Percentiles rank a stretch among this genome's conserved stretches.
These are phyloP conservation scores for Oscheius sp. DNA, from an alignment of 2,888 invertebrate genomes.

Conservation along the genomic window DNA sequence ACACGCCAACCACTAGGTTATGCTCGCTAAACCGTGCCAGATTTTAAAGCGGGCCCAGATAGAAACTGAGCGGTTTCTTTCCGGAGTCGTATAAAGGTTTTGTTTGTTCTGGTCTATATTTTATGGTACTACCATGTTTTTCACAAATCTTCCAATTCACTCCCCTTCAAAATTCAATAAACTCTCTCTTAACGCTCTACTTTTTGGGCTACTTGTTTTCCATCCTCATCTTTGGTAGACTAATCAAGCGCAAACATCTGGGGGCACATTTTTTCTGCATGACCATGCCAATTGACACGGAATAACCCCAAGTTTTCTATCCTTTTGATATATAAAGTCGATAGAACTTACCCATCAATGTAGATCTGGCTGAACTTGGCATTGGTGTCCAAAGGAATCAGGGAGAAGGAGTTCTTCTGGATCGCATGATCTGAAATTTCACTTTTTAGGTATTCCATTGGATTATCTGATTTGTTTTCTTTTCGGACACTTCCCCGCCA, in stretches of 20 bases:
- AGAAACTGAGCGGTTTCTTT: too few species aligned
- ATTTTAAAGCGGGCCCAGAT: too few species aligned
- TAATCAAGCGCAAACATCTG: neutral
- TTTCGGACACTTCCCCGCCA: neutral
- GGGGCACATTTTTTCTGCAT: neutral
- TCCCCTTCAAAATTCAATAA: too few species aligned
- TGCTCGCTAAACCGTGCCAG: too few species aligned
- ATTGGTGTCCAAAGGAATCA: constrained; percentile 10
- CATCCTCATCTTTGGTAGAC: neutral
- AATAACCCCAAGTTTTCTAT: too few species aligned
- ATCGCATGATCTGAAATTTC: constrained; percentile 16
- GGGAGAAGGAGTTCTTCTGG: neutral
- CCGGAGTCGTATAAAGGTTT: too few species aligned
- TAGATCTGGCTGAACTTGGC: neutral
- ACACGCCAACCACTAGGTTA: too few species aligned
- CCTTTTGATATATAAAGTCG: neutral
- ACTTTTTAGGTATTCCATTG: neutral
- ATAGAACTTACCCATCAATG: constrained; percentile 22
- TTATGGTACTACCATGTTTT: too few species aligned
- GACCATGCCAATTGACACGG: neutral
- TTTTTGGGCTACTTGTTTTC: neutral
- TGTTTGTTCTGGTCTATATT: too few species aligned
- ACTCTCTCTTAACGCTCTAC: neutral
- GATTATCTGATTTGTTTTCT: neutral
- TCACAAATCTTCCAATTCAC: too few species aligned